Conservation (phyloP, 2,797 vertebrate genomes). For the Coregonus ussuriensis region DNA sequence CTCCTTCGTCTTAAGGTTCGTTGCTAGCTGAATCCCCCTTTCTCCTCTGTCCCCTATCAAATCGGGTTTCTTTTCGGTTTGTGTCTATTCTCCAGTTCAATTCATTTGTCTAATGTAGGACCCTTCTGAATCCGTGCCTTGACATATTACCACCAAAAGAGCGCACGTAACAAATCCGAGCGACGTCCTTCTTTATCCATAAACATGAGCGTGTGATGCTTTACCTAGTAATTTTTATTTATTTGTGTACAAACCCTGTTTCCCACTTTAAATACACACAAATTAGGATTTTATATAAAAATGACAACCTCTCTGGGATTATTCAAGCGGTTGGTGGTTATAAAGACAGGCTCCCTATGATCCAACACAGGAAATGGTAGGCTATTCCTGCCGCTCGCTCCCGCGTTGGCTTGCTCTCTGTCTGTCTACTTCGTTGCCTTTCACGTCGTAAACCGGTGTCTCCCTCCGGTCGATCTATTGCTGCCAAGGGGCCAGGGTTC, state of each 20-base stretch:
- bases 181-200: slow-evolving; percentile 61
- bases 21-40: slow-evolving; percentile 50
- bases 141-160: slow-evolving; percentile 62
- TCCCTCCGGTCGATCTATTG: slow-evolving; percentile 80
- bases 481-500: slow-evolving; percentile 51
- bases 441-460: slow-evolving; percentile 86
- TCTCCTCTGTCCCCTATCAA: slow-evolving; percentile 45
- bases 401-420: slow-evolving; percentile 25
- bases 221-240: slow-evolving; percentile 42
- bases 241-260: slow-evolving; percentile 45
- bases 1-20: slow-evolving; percentile 55
- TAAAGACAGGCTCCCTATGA: slow-evolving; percentile 54
- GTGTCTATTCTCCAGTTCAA: slow-evolving; percentile 38
- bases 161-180: slow-evolving; percentile 65
- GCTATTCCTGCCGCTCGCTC: slow-evolving; percentile 53
- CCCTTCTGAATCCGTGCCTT: slow-evolving; percentile 53
- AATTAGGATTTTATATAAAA: slow-evolving; percentile 50
- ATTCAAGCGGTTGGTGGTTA: slow-evolving; percentile 39
- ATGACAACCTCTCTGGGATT: slow-evolving; percentile 24
- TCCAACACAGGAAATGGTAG: slow-evolving; percentile 56
- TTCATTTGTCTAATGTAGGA: slow-evolving; percentile 58
- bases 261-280: slow-evolving; percentile 29
- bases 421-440: slow-evolving; percentile 62
- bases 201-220: slow-evolving; percentile 61
- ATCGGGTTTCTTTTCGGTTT: not conserved